A percentile compares a stretch with the other conserved stretches of the same genome.
phyloP scores from a whole-genome alignment of 2,797 vertebrate species.

The Cyprinodon diabolis region DNA sequence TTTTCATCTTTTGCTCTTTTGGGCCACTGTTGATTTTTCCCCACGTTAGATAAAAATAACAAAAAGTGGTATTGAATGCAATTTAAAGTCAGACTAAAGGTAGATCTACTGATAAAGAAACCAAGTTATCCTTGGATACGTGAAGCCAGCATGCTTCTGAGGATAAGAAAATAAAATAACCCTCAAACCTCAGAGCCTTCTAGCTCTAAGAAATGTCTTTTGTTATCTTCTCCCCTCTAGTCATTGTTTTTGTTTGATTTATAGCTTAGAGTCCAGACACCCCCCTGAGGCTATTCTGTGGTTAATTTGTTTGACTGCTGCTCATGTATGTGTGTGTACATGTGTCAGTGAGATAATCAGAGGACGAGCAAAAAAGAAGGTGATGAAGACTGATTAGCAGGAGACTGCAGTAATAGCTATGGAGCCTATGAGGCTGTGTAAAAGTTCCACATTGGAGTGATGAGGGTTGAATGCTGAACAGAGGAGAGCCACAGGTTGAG shows the following conservation, averaged over 20 bases:
- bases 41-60: background rate
- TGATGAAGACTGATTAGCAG: background rate
- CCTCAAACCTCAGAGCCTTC: slow-evolving; percentile 3
- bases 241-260: slow-evolving; percentile 30
- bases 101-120: background rate
- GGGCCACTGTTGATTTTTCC: background rate
- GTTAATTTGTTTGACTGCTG: slow-evolving; percentile 26
- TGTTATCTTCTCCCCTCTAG: slow-evolving; percentile 28
- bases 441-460: slow-evolving; percentile 9
- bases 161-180: slow-evolving; percentile 13
- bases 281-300: slow-evolving; percentile 11
- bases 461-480: slow-evolving; percentile 9
- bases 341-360: background rate
- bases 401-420: slow-evolving; percentile 14
- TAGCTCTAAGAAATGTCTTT: slow-evolving; percentile 13
- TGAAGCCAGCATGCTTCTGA: background rate
- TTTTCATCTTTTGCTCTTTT: background rate
- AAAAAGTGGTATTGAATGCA: background rate
- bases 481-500: background rate
- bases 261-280: slow-evolving; percentile 20
- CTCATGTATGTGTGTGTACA: slow-evolving; percentile 3
- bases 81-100: background rate
- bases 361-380: background rate
- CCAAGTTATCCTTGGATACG: background rate
- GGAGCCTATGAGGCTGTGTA: slow-evolving; percentile 2